Percentiles rank a stretch among this genome's conserved stretches.
These are phyloP conservation scores for Hoplias malabaricus DNA, from an alignment of 2,113 vertebrate genomes.

Conservation along the genomic window DNA sequence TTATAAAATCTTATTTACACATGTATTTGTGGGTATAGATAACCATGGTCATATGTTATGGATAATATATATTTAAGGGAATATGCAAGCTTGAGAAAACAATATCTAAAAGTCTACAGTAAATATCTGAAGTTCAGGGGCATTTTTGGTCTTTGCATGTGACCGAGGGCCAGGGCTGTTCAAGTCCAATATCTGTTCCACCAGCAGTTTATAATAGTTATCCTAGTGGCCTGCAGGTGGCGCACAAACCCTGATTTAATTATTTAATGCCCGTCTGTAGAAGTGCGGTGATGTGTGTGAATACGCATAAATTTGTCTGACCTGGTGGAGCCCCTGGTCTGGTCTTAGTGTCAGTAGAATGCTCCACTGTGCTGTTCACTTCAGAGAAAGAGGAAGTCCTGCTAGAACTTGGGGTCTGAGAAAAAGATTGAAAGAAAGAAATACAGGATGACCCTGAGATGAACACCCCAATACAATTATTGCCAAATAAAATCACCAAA, in stretches of 20 bases:
- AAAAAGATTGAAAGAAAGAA: not conserved
- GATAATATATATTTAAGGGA: no score
- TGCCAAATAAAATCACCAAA: not conserved
- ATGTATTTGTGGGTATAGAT: no score
- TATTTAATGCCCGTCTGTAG: not conserved
- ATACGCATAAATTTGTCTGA: slow-evolving; percentile 47
- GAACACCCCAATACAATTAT: not conserved
- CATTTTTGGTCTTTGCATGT: no score
- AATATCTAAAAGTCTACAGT: no score
- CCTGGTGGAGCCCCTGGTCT: slow-evolving; percentile 77
- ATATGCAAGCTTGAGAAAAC: no score
- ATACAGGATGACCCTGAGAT: slow-evolving; percentile 14
- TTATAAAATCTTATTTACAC: no score
- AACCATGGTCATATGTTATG: no score
- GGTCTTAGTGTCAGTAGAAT: slow-evolving; percentile 82
- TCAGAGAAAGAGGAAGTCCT: slow-evolving; percentile 92
- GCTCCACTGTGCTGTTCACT: slow-evolving; percentile 71
- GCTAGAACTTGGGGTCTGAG: slow-evolving; percentile 87
- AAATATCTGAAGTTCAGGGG: no score
- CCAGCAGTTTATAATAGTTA: not conserved
- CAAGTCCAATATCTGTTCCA: no score
- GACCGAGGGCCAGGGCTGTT: no score
- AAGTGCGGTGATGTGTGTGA: not conserved
- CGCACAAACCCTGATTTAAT: not conserved
- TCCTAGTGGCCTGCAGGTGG: not conserved